phyloP scores from a whole-genome alignment of 2,113 vertebrate genomes.

The Orientallactaga bullata region DNA sequence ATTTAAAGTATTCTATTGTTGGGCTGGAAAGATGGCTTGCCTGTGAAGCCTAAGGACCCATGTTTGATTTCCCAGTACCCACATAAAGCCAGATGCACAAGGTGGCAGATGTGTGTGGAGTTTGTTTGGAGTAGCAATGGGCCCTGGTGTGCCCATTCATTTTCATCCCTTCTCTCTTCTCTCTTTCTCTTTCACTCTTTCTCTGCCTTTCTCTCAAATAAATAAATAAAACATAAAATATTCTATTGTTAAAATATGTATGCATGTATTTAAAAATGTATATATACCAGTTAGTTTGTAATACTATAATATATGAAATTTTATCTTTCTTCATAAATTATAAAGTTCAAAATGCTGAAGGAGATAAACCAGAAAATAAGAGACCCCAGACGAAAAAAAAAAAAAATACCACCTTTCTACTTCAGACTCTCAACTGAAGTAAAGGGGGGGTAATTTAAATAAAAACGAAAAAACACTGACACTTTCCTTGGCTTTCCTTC shows the following conservation, averaged over 20 bases:
- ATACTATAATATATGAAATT: not conserved
- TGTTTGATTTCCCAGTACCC: too few relatives aligned
- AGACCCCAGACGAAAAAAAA: not conserved
- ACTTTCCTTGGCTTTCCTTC: not conserved
- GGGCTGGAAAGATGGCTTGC: too few relatives aligned
- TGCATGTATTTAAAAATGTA: not conserved
- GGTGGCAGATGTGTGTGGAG: too few relatives aligned
- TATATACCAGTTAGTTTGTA: not conserved
- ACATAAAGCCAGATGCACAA: too few relatives aligned
- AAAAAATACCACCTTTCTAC: not conserved
- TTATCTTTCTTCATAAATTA: conserved; percentile 29
- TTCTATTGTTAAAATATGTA: not conserved
- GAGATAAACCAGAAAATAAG: not conserved
- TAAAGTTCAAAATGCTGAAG: not conserved
- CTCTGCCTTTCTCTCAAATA: too few relatives aligned
- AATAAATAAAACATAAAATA: conserved; percentile 1
- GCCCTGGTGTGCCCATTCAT: too few relatives aligned
- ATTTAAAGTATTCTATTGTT: conserved; percentile 2
- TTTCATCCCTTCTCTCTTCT: too few relatives aligned
- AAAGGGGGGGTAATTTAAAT: not conserved
- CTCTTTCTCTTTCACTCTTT: too few relatives aligned
- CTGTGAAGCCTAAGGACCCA: too few relatives aligned
- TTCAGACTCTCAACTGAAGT: not conserved
- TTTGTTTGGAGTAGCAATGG: too few relatives aligned
- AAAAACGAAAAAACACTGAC: not conserved